These are phyloP conservation scores for Agonopterix subpropinquella DNA, from an alignment of 2,888 invertebrate species.

Conservation along the genomic window DNA sequence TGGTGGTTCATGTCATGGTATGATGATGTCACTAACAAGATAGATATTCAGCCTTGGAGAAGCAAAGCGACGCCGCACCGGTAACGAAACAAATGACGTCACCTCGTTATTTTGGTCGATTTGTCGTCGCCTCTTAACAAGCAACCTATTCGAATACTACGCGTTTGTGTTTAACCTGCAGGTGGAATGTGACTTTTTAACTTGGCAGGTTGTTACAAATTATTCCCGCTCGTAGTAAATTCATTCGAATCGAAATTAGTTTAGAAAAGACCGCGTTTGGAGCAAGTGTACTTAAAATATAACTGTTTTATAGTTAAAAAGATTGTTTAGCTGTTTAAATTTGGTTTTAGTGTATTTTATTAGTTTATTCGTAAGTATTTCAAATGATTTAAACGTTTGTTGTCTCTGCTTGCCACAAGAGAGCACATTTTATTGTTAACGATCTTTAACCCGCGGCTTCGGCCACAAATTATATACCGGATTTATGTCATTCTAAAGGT, in stretches of 20 bases:
- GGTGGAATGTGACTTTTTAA: constrained; percentile 9
- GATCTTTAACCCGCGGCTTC: no score
- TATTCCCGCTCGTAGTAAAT: constrained; percentile 33
- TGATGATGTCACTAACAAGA: constrained; percentile 29
- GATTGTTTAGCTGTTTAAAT: neutral
- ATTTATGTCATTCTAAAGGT: no score
- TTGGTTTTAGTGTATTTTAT: neutral
- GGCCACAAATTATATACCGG: no score
- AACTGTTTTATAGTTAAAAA: neutral
- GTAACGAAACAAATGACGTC: constrained; percentile 40
- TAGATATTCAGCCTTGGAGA: constrained; percentile 39
- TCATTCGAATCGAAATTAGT: constrained; percentile 27
- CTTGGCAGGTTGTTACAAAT: constrained; percentile 16
- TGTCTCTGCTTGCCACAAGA: no score
- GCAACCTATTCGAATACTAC: constrained; percentile 19
- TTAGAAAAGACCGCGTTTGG: constrained; percentile 8
- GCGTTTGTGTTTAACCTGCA: neutral
- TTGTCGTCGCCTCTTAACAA: constrained; percentile 22
- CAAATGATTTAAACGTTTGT: no score
- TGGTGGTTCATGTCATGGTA: neutral
- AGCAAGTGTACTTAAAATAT: neutral
- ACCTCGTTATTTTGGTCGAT: constrained; percentile 51
- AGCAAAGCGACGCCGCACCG: constrained; percentile 22
- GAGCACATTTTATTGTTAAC: no score
- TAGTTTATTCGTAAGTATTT: neutral